Conservation (phyloP, 2,888 invertebrate species). For the Carpatolechia fugitivella region DNA sequence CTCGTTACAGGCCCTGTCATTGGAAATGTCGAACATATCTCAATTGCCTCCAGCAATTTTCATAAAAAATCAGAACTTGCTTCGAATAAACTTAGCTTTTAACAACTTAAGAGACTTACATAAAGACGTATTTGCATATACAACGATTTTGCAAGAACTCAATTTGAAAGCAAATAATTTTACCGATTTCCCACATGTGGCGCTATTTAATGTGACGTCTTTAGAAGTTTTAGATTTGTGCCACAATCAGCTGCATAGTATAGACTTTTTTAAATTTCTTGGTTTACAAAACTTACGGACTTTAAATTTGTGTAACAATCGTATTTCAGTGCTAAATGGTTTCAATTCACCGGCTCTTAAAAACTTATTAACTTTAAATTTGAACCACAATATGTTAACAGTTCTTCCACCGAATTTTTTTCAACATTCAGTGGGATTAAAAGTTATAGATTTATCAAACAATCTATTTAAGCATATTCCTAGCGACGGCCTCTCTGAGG, state of each 20-base stretch:
- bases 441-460: slow-evolving; percentile 87
- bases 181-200: slow-evolving; percentile 87
- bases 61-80: slow-evolving; percentile 87
- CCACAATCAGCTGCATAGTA: slow-evolving; percentile 82
- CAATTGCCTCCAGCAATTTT: slow-evolving; percentile 85
- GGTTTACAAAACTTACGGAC: slow-evolving; percentile 86
- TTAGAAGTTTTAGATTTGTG: slow-evolving; percentile 86
- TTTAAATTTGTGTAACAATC: slow-evolving; percentile 86
- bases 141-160: slow-evolving; percentile 87
- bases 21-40: slow-evolving; percentile 84
- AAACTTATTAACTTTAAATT: slow-evolving; percentile 85
- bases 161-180: slow-evolving; percentile 86
- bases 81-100: slow-evolving; percentile 84
- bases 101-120: slow-evolving; percentile 84
- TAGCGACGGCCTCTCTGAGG: slow-evolving; percentile 85
- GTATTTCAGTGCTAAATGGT: slow-evolving; percentile 85
- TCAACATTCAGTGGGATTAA: slow-evolving; percentile 83
- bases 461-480: slow-evolving; percentile 91
- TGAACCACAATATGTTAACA: slow-evolving; percentile 86
- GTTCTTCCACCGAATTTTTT: slow-evolving; percentile 91
- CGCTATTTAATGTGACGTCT: slow-evolving; percentile 86
- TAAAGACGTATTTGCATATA: slow-evolving; percentile 84
- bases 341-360: slow-evolving; percentile 88
- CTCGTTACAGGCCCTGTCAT: slow-evolving; percentile 85
- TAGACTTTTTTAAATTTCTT: slow-evolving; percentile 88